A percentile compares a stretch with the other conserved stretches of the same genome.
These are phyloP conservation scores for Aix galericulata DNA, from an alignment of 2,113 vertebrate species.

Conservation along the genomic window DNA sequence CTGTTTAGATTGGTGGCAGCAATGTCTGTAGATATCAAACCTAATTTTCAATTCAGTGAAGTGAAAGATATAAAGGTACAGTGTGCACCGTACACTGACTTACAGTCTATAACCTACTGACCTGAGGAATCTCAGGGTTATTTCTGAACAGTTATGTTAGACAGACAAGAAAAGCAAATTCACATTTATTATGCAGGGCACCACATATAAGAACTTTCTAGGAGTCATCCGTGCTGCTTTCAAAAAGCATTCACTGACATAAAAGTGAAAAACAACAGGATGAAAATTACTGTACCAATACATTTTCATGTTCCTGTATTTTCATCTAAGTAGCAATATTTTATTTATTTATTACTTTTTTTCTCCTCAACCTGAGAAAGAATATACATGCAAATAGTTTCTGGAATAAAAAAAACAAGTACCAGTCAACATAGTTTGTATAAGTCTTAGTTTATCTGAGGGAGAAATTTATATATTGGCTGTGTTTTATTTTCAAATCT, in stretches of 20 bases:
- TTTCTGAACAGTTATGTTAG: background rate
- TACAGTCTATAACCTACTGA: background rate
- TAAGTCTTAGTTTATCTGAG: background rate
- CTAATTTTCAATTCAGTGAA: slow-evolving; percentile 1
- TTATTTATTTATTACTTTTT: background rate
- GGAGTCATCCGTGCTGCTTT: background rate
- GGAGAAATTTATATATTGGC: background rate
- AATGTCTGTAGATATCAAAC: slow-evolving; percentile 13
- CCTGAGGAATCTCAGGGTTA: background rate
- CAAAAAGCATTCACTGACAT: background rate
- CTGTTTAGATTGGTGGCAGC: slow-evolving; percentile 5
- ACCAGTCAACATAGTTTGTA: background rate
- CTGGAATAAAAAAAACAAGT: background rate
- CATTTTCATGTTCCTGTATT: background rate
- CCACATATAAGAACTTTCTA: background rate
- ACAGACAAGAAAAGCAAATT: background rate
- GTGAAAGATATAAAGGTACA: background rate
- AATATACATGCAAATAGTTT: background rate
- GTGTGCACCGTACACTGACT: background rate
- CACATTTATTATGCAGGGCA: background rate
- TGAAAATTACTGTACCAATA: background rate
- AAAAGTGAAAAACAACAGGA: background rate
- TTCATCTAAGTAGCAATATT: background rate
- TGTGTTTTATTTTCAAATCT: background rate
- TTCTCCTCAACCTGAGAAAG: background rate